A percentile compares a stretch with the other conserved stretches of the same genome.
phyloP scores from a whole-genome alignment of 2,797 vertebrate genomes.

The Pitangus sulphuratus region DNA sequence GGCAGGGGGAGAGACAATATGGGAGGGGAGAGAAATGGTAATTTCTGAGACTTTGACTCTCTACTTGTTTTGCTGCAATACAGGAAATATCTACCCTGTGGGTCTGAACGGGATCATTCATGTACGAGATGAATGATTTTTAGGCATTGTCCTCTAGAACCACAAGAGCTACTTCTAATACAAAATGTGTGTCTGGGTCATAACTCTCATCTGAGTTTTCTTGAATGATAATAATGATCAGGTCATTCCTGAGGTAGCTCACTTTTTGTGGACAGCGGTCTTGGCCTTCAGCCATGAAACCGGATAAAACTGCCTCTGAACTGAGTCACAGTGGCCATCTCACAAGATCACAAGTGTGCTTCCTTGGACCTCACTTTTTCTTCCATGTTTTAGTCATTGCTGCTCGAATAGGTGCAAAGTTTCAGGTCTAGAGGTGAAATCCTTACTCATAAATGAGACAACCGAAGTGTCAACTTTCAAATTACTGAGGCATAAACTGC shows the following conservation, averaged over 20 bases:
- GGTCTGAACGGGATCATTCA: background rate
- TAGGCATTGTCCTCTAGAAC: background rate
- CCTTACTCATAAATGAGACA: background rate
- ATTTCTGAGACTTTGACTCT: background rate
- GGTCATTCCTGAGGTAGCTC: background rate
- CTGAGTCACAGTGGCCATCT: background rate
- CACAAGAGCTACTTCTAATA: background rate
- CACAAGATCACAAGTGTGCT: background rate
- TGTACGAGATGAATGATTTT: background rate
- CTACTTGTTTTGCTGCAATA: background rate
- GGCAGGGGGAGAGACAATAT: no score
- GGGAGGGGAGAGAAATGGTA: background rate
- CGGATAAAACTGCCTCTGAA: background rate
- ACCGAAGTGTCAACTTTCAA: background rate
- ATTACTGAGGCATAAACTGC: background rate
- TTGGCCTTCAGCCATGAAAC: background rate
- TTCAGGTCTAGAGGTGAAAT: background rate
- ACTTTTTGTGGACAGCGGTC: background rate
- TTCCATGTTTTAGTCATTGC: background rate
- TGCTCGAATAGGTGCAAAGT: background rate
- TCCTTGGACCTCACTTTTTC: background rate
- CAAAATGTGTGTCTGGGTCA: background rate
- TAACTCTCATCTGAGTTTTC: background rate
- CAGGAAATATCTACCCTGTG: background rate
- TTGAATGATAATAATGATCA: background rate